Conservation (phyloP, 92 coral and sea anemone species). For the Porites lobata region DNA sequence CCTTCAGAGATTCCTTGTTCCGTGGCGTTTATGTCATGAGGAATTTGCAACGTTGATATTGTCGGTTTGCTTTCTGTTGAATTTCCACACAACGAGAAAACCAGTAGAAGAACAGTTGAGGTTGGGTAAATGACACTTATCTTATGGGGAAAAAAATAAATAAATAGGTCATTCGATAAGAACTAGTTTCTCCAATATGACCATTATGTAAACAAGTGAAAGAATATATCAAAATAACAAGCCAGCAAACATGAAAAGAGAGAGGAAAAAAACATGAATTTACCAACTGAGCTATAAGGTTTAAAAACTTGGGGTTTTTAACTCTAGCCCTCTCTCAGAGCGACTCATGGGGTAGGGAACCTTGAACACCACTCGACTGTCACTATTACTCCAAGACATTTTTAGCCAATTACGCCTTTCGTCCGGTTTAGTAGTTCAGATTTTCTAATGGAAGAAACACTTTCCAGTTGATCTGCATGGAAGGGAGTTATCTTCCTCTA, state of each 20-base stretch:
- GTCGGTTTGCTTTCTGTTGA: slow-evolving; percentile 28
- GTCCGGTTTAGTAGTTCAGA: slow-evolving; percentile 32
- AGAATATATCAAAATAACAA: no score
- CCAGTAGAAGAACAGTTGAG: not conserved
- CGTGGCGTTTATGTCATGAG: not conserved
- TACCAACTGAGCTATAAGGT: no score
- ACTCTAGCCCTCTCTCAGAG: no score
- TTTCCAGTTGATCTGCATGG: not conserved
- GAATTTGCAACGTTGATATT: not conserved
- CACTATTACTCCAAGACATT: not conserved
- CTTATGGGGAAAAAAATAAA: not conserved
- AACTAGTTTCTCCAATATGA: no score
- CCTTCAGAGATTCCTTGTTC: not conserved
- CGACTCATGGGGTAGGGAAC: no score
- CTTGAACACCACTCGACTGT: not conserved
- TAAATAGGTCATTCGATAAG: no score
- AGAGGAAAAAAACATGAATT: no score
- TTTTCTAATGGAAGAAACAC: not conserved
- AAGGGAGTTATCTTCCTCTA: slow-evolving; percentile 36
- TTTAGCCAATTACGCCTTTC: slow-evolving; percentile 35
- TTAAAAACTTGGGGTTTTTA: no score
- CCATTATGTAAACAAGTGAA: no score
- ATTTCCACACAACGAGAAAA: slow-evolving; percentile 15
- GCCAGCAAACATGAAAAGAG: no score
- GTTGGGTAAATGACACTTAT: slow-evolving; percentile 15